phyloP scores from a whole-genome alignment of 1,140 invertebrate species.

The Euura lappo region DNA sequence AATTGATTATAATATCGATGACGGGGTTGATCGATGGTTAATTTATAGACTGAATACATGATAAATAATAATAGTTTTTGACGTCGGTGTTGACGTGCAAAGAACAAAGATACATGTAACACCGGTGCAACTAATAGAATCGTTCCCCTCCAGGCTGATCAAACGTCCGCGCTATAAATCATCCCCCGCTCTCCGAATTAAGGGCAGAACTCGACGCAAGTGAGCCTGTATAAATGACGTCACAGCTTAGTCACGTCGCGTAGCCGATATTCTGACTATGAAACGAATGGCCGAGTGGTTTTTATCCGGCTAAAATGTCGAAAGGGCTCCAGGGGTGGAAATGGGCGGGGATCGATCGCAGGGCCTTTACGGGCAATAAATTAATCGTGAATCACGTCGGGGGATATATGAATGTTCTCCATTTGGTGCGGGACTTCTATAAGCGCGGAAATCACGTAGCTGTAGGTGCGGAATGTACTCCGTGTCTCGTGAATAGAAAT shows the following conservation, averaged over 20 bases:
- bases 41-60: not conserved
- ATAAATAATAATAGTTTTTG: not conserved
- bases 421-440: too few relatives aligned
- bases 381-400: not conserved
- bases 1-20: too few relatives aligned
- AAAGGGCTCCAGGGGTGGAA: too few relatives aligned
- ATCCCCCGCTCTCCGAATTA: not conserved
- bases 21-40: not conserved
- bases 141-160: not conserved
- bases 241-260: not conserved
- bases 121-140: not conserved
- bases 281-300: too few relatives aligned
- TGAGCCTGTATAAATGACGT: not conserved
- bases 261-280: not conserved
- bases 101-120: not conserved
- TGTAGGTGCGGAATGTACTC: too few relatives aligned
- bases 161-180: not conserved
- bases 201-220: not conserved
- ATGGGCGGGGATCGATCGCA: not conserved
- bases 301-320: not conserved
- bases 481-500: too few relatives aligned
- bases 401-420: too few relatives aligned
- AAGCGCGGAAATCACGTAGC: too few relatives aligned
- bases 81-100: not conserved
- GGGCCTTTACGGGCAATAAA: slow-evolving; percentile 12